A percentile compares a stretch with the other conserved stretches of the same genome.
phyloP scores from a whole-genome alignment of 2,888 invertebrate genomes.

The Erebia ligea region DNA sequence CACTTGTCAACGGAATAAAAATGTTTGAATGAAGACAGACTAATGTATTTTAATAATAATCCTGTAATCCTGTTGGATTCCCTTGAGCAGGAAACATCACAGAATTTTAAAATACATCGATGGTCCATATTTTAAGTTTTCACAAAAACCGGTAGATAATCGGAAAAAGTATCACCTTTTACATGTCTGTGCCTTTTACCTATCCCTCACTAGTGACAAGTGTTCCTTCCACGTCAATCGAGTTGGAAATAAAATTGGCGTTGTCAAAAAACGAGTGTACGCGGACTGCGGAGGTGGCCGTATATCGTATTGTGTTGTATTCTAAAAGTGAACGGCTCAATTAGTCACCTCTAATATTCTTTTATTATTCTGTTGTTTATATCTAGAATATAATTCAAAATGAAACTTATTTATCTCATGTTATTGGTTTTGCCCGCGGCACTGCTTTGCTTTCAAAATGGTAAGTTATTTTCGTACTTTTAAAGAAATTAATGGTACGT shows the following conservation, averaged over 20 bases:
- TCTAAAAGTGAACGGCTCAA: constrained; percentile 70
- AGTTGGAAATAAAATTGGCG: constrained; percentile 76
- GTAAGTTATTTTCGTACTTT: constrained; percentile 80
- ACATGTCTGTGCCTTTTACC: no score
- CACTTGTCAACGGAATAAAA: no score
- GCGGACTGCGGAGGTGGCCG: constrained; percentile 61
- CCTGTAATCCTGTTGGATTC: no score
- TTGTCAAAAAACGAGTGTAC: constrained; percentile 49
- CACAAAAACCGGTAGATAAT: no score
- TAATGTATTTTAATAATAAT: no score
- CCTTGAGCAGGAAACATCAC: no score
- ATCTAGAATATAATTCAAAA: constrained; percentile 65
- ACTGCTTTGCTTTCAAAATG: constrained; percentile 87
- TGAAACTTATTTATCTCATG: constrained; percentile 87
- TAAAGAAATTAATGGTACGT: constrained; percentile 64
- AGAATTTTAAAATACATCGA: no score
- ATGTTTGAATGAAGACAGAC: no score
- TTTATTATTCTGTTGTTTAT: constrained; percentile 50
- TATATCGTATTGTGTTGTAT: constrained; percentile 50
- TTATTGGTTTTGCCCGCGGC: constrained; percentile 88
- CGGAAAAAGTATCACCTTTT: no score
- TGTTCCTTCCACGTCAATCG: constrained; percentile 83
- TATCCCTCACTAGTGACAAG: constrained; percentile 66
- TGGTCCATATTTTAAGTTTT: no score
- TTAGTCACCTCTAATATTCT: constrained; percentile 59